These are phyloP conservation scores for Apistogramma diplotaenia DNA, from an alignment of 2,113 vertebrate species.

Conservation along the genomic window DNA sequence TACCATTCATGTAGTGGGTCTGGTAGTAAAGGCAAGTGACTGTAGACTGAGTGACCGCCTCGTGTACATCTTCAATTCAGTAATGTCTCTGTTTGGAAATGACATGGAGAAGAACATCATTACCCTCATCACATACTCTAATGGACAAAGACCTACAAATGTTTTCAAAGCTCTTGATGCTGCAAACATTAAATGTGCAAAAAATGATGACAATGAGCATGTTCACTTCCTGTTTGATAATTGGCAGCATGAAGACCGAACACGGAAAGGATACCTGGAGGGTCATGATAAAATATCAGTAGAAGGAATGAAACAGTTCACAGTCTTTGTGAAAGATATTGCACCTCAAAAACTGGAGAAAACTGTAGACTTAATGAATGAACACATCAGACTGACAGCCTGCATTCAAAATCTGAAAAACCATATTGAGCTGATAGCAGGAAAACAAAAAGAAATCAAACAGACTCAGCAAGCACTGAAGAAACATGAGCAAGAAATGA, in stretches of 20 bases:
- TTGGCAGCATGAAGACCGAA: neutral
- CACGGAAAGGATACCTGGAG: neutral
- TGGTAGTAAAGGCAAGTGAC: constrained; percentile 11
- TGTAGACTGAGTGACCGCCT: constrained; percentile 5
- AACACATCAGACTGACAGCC: neutral
- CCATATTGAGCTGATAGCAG: neutral
- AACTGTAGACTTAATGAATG: neutral
- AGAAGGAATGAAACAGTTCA: neutral
- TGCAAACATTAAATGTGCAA: neutral
- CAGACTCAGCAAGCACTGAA: neutral
- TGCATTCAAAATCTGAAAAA: constrained; percentile 4
- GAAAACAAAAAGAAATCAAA: neutral
- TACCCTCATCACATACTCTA: neutral
- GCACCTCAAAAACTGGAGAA: neutral
- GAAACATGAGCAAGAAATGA: neutral
- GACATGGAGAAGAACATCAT: neutral
- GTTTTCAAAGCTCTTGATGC: neutral
- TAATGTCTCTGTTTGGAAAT: constrained; percentile 7
- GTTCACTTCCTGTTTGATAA: neutral
- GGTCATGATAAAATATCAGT: neutral
- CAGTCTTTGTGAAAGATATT: neutral
- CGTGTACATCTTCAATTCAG: neutral
- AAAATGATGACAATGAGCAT: neutral
- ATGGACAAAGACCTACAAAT: neutral
- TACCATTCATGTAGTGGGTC: constrained; percentile 28